phyloP scores from a whole-genome alignment of 2,888 invertebrate genomes.

The Plebejus argus region DNA sequence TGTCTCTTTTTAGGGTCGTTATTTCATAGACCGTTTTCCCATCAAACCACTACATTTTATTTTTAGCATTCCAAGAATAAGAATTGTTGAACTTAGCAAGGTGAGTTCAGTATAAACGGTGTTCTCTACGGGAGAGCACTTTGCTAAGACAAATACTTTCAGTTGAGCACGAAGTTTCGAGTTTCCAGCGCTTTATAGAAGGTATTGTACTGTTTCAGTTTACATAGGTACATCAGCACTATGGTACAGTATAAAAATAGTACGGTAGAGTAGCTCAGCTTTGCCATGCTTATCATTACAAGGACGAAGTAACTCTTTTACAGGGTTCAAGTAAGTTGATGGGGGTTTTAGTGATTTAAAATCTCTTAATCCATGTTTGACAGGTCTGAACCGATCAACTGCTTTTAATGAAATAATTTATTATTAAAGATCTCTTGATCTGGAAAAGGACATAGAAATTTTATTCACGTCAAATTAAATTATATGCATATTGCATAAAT shows the following conservation, averaged over 20 bases:
- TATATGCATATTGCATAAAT: no score
- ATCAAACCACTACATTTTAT: background rate
- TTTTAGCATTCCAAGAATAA: background rate
- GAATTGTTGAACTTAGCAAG: background rate
- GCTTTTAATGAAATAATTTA: no score
- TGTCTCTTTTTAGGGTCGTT: background rate
- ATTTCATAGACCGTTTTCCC: background rate
- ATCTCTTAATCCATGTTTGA: no score
- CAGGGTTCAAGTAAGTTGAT: no score
- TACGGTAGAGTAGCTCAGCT: no score
- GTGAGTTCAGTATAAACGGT: background rate
- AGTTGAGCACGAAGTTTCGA: background rate
- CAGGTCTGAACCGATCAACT: no score
- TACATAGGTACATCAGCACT: background rate
- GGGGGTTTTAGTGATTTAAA: no score
- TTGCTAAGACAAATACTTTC: slow-evolving; percentile 18
- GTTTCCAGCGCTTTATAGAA: background rate
- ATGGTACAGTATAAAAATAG: background rate
- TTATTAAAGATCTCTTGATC: no score
- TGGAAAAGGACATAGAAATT: no score
- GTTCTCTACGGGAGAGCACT: slow-evolving; percentile 1
- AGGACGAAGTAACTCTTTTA: no score
- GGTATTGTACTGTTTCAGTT: background rate
- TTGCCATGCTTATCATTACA: no score
- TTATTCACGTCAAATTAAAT: no score